Evolutionary conservation across 1,140 invertebrate species (phyloP).

Genomic region (Coptotermes formosanus): DNA sequence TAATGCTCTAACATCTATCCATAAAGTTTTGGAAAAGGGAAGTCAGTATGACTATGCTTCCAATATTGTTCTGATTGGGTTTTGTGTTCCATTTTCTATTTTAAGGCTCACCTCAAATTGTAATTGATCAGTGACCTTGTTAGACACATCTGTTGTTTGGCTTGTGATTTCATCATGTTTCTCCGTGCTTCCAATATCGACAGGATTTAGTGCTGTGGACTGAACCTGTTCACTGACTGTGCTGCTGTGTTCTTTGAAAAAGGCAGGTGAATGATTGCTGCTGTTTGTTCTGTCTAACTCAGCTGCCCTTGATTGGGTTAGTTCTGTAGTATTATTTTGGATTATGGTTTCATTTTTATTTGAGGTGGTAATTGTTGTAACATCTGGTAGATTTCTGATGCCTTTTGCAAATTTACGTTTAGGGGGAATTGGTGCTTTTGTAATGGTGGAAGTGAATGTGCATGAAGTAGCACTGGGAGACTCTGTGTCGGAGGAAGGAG

Average conservation of each 20-base stretch:
- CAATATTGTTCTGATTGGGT: neutral
- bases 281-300: neutral
- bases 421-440: neutral
- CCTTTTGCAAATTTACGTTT: neutral
- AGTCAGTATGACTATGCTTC: neutral
- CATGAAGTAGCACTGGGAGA: neutral
- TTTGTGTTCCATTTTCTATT: slow-evolving; percentile 25
- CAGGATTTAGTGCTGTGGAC: neutral
- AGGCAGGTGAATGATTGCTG: neutral
- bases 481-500: neutral
- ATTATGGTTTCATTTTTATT: neutral
- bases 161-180: neutral
- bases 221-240: neutral
- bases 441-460: neutral
- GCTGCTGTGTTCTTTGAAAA: neutral
- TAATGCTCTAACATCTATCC: neutral
- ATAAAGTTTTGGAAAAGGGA: neutral
- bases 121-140: neutral
- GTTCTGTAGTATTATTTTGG: neutral
- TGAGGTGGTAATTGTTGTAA: neutral
- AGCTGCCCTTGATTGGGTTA: neutral
- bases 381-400: neutral
- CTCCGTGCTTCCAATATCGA: neutral
- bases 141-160: neutral
- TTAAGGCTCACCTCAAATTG: slow-evolving; percentile 2